phyloP scores from a whole-genome alignment of 2,888 invertebrate genomes.

The Clusia tigrina region DNA sequence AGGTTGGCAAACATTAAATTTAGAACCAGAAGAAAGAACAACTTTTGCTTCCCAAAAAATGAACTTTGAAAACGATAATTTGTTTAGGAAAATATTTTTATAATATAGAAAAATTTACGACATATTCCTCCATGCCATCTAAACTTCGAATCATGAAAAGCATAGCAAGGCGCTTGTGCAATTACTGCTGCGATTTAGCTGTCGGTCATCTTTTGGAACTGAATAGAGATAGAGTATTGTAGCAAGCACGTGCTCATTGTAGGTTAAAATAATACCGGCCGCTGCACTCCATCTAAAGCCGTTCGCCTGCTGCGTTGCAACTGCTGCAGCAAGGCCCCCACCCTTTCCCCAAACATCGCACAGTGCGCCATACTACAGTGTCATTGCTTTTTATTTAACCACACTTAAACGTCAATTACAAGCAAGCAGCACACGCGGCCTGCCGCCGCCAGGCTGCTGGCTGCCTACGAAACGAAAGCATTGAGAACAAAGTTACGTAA shows the following conservation, averaged over 20 bases:
- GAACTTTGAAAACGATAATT: too few relatives aligned
- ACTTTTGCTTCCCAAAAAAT: too few relatives aligned
- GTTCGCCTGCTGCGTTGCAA: background rate
- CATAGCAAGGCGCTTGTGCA: background rate
- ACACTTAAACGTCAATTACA: too few relatives aligned
- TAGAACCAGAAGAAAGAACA: too few relatives aligned
- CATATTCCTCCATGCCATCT: background rate
- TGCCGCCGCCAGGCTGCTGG: background rate
- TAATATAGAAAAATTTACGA: background rate
- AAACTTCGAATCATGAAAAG: too few relatives aligned
- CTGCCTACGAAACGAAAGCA: constrained; percentile 1
- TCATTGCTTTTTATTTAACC: too few relatives aligned
- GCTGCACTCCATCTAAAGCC: background rate
- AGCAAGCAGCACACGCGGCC: background rate
- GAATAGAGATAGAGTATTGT: too few relatives aligned
- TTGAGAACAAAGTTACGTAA: constrained; percentile 38
- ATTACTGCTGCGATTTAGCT: background rate
- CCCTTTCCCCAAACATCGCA: background rate
- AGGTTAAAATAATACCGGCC: constrained; percentile 47
- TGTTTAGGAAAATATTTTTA: too few relatives aligned
- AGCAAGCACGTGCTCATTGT: constrained; percentile 55
- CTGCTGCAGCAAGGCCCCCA: background rate
- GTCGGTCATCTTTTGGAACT: background rate
- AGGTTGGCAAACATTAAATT: too few relatives aligned
- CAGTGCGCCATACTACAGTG: constrained; percentile 1